Base-by-base conservation (phyloP, 1,140 invertebrate species). In the Apolygus lucorum region DNA sequence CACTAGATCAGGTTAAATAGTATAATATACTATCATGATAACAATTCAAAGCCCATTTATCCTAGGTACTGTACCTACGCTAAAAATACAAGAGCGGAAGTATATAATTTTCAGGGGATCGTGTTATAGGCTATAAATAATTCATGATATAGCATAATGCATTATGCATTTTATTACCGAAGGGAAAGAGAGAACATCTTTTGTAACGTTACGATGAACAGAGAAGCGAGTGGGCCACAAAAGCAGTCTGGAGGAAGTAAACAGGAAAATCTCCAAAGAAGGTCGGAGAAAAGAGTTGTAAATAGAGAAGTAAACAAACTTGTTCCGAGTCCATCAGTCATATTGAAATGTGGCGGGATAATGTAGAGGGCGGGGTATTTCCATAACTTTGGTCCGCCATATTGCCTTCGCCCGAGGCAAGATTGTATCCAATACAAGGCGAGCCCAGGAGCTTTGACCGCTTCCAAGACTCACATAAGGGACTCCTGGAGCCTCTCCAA, bases 351-450 rank as follows among this genome's bases (percentile, higher is more conserved):
- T 67, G 27, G 63, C 26, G 8, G 4, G 8, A 28, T 17, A 21
- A 22, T 22, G 29, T 2, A 42, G 26, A 1, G 28, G 52, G 25
- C 21, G 2, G 1, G 49, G 66, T 62, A 68, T 68, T 68, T 59
- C 49, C 67, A 68, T 68, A 68, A 68, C 67, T 68, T 68, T 28
- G 67, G 2, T n/a, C 67, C 34, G 67, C 67, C 67, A 68, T 68
- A 68, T 68, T 68, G 67, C 67, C 67, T 68, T 52, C 29, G 67
- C 67, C 67, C n/a, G 67, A 54, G 67, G 67, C 67, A 68, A 68
- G 67, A 68, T 68, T 68, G 67, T 68, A 68, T 54, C 34, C 29
- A 17, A 52, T 68, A 68, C 67, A 68, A 66, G 29, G n/a, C 14
- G 27, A 25, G 26, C 14, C 34, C 34, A 63, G 17, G 62, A 63